A percentile compares a stretch with the other conserved stretches of the same genome.
These are phyloP conservation scores for Drosophila pseudoobscura DNA, from an alignment of 1,140 invertebrate species.

Conservation along the genomic window DNA sequence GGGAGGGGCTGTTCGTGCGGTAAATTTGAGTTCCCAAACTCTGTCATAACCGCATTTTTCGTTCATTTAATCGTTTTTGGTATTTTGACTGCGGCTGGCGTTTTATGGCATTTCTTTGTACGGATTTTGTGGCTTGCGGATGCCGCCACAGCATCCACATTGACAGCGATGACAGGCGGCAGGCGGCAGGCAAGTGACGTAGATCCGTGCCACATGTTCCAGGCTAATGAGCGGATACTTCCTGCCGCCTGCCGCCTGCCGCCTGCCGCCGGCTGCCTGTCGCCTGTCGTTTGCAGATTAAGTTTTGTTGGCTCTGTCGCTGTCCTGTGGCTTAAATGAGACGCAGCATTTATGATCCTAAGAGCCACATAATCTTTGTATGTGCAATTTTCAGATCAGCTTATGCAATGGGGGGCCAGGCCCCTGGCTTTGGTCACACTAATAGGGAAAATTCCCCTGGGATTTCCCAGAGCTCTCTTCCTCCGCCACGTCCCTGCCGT, in stretches of 20 bases:
- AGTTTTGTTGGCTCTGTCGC: slow-evolving; percentile 32
- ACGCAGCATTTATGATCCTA: slow-evolving; percentile 6
- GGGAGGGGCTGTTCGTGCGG: slow-evolving; percentile 11
- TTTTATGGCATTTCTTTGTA: slow-evolving; percentile 61
- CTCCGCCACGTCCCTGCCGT: slow-evolving; percentile 4
- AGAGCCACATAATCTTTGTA: too few species aligned
- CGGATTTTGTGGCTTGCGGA: slow-evolving; percentile 52
- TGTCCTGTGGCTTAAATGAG: slow-evolving; percentile 43
- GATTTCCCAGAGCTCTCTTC: slow-evolving; percentile 7
- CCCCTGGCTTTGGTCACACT: slow-evolving; percentile 32
- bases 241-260: not conserved
- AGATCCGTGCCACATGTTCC: slow-evolving; percentile 1
- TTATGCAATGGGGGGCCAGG: not conserved
- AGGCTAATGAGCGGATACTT: slow-evolving; percentile 45
- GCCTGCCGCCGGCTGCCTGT: not conserved
- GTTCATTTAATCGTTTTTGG: slow-evolving; percentile 48
- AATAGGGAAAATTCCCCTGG: slow-evolving; percentile 36
- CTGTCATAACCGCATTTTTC: slow-evolving; percentile 50
- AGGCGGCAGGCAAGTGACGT: slow-evolving; percentile 18
- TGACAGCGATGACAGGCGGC: slow-evolving; percentile 34
- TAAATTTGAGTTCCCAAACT: slow-evolving; percentile 22
- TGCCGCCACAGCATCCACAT: slow-evolving; percentile 26
- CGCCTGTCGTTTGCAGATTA: slow-evolving; percentile 18
- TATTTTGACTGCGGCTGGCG: slow-evolving; percentile 42
- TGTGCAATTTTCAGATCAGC: too few species aligned